phyloP scores from a whole-genome alignment of 2,113 vertebrate species.

The Xiphorhynchus elegans region DNA sequence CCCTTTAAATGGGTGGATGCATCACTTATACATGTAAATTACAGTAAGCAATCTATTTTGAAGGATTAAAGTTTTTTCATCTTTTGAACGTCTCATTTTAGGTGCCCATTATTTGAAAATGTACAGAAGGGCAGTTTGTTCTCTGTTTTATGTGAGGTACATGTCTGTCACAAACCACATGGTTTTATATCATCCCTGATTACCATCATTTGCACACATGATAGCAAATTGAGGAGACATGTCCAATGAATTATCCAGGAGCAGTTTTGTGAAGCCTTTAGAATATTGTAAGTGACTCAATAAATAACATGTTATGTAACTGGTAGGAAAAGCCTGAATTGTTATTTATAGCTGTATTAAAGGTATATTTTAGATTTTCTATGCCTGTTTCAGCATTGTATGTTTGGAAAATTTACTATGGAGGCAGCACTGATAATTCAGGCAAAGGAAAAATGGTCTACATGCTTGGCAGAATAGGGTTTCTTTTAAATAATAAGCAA shows the following conservation, averaged over 20 bases:
- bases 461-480: not conserved
- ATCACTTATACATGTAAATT: not conserved
- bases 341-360: slow-evolving; percentile 11
- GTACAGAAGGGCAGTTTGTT: not conserved
- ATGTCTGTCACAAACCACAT: not conserved
- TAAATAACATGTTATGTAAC: not conserved
- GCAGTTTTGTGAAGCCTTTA: not conserved
- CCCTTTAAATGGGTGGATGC: not conserved
- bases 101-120: not conserved
- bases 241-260: not conserved
- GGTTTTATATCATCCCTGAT: not conserved
- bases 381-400: not conserved
- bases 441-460: not conserved
- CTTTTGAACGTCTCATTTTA: not conserved
- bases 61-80: not conserved
- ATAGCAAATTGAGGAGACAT: not conserved
- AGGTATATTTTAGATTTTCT: not conserved
- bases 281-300: not conserved
- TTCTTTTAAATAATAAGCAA: slow-evolving; percentile 13
- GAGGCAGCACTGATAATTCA: not conserved
- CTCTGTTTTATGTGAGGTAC: not conserved
- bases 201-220: not conserved
- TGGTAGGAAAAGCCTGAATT: not conserved
- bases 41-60: not conserved
- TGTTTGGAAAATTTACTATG: not conserved